Conservation (phyloP, 2,888 invertebrate genomes). For the Allophyes oxyacanthae region DNA sequence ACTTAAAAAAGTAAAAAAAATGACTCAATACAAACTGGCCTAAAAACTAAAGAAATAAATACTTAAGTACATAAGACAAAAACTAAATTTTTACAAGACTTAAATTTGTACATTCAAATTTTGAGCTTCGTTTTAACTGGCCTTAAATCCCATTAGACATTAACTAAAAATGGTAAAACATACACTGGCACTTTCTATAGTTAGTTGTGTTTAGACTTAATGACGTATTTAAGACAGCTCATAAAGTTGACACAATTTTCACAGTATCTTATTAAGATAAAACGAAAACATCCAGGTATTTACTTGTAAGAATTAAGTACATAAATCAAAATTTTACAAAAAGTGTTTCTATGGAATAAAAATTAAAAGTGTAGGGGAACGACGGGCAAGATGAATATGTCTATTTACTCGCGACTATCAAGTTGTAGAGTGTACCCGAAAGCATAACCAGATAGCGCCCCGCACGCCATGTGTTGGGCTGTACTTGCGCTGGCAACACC, state of each 20-base stretch:
- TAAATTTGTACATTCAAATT: conserved; percentile 84
- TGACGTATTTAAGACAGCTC: neutral
- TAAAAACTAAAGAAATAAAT: conserved; percentile 84
- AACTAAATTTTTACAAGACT: conserved; percentile 68
- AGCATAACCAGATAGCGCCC: too few species aligned
- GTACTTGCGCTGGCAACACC: too few species aligned
- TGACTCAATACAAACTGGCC: conserved; percentile 87
- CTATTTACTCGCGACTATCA: too few species aligned
- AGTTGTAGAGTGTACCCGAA: too few species aligned
- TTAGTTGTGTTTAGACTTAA: conserved; percentile 47
- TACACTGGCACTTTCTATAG: conserved; percentile 70
- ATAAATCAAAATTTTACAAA: too few species aligned
- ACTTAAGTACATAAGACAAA: conserved; percentile 69
- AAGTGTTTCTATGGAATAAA: too few species aligned
- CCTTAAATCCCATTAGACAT: conserved; percentile 80
- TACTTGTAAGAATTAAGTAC: too few species aligned
- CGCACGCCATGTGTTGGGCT: too few species aligned
- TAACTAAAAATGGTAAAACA: conserved; percentile 74
- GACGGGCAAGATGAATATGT: too few species aligned
- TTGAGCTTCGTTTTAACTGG: conserved; percentile 86
- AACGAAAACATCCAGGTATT: too few species aligned
- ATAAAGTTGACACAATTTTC: neutral
- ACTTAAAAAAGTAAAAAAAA: conserved; percentile 62
- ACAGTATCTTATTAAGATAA: too few species aligned
- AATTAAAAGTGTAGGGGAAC: too few species aligned